Conservation (phyloP, 1,140 invertebrate species). For the Pseudomyrmex sp. region DNA sequence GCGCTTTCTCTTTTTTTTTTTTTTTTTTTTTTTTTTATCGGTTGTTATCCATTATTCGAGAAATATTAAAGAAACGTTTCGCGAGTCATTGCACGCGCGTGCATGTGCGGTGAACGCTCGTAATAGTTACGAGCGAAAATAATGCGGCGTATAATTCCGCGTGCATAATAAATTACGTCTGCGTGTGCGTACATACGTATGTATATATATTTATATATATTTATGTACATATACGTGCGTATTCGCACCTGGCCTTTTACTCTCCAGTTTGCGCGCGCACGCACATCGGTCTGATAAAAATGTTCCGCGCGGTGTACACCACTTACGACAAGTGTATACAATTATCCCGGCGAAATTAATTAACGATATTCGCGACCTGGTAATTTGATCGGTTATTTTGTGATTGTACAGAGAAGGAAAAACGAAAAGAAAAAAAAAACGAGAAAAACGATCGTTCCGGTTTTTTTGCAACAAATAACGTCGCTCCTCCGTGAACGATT, state of each 20-base stretch:
- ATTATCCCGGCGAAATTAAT: slow-evolving; percentile 40
- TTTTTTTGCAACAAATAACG: too few relatives aligned
- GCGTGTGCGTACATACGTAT: background rate
- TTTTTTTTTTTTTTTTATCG: background rate
- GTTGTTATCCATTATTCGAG: slow-evolving; percentile 39
- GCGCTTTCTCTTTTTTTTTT: slow-evolving; percentile 5
- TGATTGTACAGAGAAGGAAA: slow-evolving; percentile 7
- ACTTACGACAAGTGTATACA: slow-evolving; percentile 9
- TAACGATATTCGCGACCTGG: background rate
- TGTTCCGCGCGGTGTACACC: background rate
- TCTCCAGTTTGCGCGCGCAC: background rate
- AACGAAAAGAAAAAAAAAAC: background rate
- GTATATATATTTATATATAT: too few relatives aligned
- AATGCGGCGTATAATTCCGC: slow-evolving; percentile 39
- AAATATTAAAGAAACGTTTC: slow-evolving; percentile 44
- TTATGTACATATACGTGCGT: background rate
- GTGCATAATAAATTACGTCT: background rate
- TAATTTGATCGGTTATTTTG: slow-evolving; percentile 33
- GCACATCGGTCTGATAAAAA: slow-evolving; percentile 24
- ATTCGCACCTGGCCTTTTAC: slow-evolving; percentile 52
- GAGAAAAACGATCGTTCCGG: background rate
- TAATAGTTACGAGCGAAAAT: slow-evolving; percentile 42
- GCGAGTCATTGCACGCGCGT: background rate
- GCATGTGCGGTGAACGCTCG: background rate
- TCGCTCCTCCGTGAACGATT: too few relatives aligned